These are phyloP conservation scores for Drosophila suzukii DNA, from an alignment of 1,140 invertebrate genomes.

Conservation along the genomic window DNA sequence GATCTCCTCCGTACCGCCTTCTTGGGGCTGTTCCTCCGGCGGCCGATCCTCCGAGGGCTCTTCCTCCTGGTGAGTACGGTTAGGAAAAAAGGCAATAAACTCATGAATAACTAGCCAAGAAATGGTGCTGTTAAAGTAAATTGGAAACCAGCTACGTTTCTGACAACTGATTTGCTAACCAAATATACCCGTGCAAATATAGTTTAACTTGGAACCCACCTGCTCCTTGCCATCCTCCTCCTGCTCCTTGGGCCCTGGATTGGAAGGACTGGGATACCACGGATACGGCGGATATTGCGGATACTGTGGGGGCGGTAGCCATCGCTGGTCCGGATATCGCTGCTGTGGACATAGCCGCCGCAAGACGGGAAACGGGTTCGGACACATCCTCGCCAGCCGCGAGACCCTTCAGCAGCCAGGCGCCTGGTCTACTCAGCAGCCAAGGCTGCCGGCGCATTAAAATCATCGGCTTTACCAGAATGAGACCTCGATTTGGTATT, in stretches of 20 bases:
- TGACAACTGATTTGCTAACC: too few relatives aligned
- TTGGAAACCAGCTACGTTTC: too few relatives aligned
- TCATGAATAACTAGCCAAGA: neutral
- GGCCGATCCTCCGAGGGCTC: neutral
- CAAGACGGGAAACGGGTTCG: conserved; percentile 21
- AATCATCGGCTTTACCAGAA: conserved; percentile 30
- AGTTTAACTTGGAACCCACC: neutral
- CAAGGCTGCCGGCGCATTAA: conserved; percentile 35
- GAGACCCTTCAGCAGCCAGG: neutral
- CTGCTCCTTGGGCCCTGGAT: conserved; percentile 2
- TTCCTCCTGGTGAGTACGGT: neutral
- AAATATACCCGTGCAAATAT: too few relatives aligned
- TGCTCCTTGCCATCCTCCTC: neutral
- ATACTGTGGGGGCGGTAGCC: conserved; percentile 2
- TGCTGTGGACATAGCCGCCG: conserved; percentile 16
- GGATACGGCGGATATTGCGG: conserved; percentile 19
- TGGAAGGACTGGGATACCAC: conserved; percentile 1
- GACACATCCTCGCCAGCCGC: conserved; percentile 10
- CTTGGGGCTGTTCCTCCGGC: neutral
- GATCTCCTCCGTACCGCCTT: conserved; percentile 2
- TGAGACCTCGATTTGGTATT: neutral
- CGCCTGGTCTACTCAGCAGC: conserved; percentile 7
- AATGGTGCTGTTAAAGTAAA: too few relatives aligned
- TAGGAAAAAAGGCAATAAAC: neutral
- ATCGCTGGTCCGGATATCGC: neutral